Percentiles rank a stretch among this genome's conserved stretches.
Conservation (phyloP, 2,113 vertebrate species). For the Pelvicachromis taeniatus region DNA sequence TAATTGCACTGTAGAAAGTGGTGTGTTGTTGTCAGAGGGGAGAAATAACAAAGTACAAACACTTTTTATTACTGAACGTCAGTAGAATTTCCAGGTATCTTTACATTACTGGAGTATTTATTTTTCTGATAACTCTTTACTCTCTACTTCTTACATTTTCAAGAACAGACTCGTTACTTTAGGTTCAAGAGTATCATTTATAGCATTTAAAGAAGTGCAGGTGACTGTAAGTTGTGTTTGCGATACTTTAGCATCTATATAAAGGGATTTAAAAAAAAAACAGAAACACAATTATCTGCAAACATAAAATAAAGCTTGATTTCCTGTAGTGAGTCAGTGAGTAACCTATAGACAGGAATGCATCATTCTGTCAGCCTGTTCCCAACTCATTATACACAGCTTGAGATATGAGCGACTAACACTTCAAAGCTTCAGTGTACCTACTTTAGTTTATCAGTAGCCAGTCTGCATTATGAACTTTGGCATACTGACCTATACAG, state of each 20-base stretch:
- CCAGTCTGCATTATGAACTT: constrained; percentile 38
- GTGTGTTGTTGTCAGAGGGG: background rate
- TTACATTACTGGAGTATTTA: background rate
- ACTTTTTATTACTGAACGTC: no score
- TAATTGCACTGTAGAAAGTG: background rate
- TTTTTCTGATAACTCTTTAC: background rate
- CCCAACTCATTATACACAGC: constrained; percentile 22
- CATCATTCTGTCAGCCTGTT: constrained; percentile 29
- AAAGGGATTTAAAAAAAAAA: background rate
- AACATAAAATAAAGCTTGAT: background rate
- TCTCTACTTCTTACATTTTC: background rate
- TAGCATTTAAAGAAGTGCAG: background rate
- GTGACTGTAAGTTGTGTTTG: background rate
- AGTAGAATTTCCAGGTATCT: background rate
- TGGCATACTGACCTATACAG: constrained; percentile 10
- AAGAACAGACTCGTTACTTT: background rate
- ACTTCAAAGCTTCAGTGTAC: constrained; percentile 54
- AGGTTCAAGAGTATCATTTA: background rate
- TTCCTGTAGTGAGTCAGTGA: background rate
- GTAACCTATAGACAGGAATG: constrained; percentile 21
- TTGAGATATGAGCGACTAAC: constrained; percentile 39
- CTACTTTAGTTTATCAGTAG: constrained; percentile 30
- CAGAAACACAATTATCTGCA: background rate
- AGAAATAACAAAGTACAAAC: background rate
- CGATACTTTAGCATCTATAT: background rate